phyloP scores from a whole-genome alignment of 2,888 invertebrate species.

The Cybosia mesomella region DNA sequence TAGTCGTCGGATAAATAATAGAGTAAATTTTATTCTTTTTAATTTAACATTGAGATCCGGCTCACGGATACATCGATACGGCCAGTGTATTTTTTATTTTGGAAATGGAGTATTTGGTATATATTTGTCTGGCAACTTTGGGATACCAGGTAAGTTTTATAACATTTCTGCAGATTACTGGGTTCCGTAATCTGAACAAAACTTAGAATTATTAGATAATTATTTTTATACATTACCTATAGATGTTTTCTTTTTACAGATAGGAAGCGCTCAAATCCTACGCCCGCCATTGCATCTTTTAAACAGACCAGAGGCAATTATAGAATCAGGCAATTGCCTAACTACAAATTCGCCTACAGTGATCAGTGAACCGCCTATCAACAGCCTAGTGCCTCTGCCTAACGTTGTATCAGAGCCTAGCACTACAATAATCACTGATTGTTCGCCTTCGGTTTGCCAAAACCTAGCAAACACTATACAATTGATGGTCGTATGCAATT shows the following conservation, averaged over 20 bases:
- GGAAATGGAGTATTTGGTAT: conserved; percentile 27
- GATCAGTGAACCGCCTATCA: conserved; percentile 48
- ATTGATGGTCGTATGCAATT: conserved; percentile 71
- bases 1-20: conserved; percentile 42
- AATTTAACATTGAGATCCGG: conserved; percentile 15
- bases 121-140: conserved; percentile 10
- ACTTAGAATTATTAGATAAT: too few relatives aligned
- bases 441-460: conserved; percentile 72
- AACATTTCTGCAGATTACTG: background rate
- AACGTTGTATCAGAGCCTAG: conserved; percentile 41
- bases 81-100: background rate
- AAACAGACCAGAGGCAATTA: conserved; percentile 47
- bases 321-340: conserved; percentile 51
- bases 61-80: conserved; percentile 3
- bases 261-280: conserved; percentile 54
- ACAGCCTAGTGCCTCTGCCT: conserved; percentile 44
- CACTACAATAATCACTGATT: conserved; percentile 72
- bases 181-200: too few relatives aligned
- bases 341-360: conserved; percentile 24
- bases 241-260: conserved; percentile 54
- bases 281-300: conserved; percentile 50
- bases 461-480: conserved; percentile 74
- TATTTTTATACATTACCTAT: too few relatives aligned
- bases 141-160: conserved; percentile 30
- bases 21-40: conserved; percentile 15